Evolutionary conservation across 2,888 invertebrate genomes (phyloP), one percentile per base, ranked within the genome.

Genomic region (Sarcophaga subvicina): DNA sequence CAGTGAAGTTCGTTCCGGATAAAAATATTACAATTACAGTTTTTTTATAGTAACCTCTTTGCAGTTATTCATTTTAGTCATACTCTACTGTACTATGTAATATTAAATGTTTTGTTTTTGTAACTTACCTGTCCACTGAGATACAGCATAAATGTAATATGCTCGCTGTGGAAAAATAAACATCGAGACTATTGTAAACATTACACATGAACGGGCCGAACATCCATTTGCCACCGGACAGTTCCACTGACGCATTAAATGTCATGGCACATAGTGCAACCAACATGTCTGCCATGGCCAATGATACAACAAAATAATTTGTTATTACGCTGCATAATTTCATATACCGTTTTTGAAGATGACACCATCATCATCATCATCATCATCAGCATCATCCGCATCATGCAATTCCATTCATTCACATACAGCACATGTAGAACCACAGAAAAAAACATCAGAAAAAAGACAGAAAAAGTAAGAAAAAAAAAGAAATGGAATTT

Each of bases 261-360:
- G 97, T 97, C 98, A 98, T 98, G 0, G 98, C 98, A 94, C 97
- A 97, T 54, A 98, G 96, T 0, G 99, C 98, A 0, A 99, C 99
- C 37, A 99, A 94, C 95, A 99, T 97, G 91, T 99, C 99, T 11
- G 99, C 98, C 90, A 98, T 95, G 0, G 99, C 99, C 88, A 99
- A 94, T 0, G 98, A 98, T 12, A 99, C 98, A 22, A 99, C 98
- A 93, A 99, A 99, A 93, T 98, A 98, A 94, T 99, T 99, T 86
- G 98, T 98, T 88, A 98, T 98, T 37, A 98, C 97, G 69, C 96
- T 93, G 91, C 76, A 90, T 89, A 70, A 37, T 54, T 17, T 4
- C 54, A 54, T 14, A 54, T 54, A 17, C 17, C 17, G 54, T 54
- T 37, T 37, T 54, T 54, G 4, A 17, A 72, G 60, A 76, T 20